phyloP scores from a whole-genome alignment of 2,113 vertebrate species.

The Camarhynchus parvulus region DNA sequence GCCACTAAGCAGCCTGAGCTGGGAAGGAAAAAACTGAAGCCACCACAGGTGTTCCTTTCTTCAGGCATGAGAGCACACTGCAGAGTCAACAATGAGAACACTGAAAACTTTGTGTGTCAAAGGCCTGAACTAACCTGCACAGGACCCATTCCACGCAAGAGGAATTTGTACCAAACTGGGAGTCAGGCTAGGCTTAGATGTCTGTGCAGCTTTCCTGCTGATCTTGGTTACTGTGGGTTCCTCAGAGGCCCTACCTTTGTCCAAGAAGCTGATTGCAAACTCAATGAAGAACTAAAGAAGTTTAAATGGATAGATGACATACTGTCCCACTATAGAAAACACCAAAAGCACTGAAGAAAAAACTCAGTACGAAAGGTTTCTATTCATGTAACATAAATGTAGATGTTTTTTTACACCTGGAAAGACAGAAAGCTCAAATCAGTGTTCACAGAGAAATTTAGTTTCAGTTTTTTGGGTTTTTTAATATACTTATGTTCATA shows the following conservation, averaged over 20 bases:
- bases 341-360: not conserved
- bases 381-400: not conserved
- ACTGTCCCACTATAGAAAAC: not conserved
- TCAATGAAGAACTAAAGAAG: not conserved
- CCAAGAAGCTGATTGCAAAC: not conserved
- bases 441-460: not conserved
- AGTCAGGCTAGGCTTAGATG: not conserved
- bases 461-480: fast-evolving
- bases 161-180: not conserved
- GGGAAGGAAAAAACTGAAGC: not conserved
- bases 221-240: not conserved
- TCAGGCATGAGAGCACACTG: fast-evolving
- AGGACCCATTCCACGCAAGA: not conserved
- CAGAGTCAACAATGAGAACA: not conserved
- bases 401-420: not conserved
- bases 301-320: no score
- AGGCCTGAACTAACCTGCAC: not conserved
- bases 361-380: not conserved
- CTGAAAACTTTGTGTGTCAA: not conserved
- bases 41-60: not conserved
- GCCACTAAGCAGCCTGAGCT: not conserved
- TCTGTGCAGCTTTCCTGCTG: not conserved
- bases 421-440: not conserved
- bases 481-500: not conserved
- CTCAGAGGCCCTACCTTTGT: not conserved